Percentiles rank a stretch among this genome's conserved stretches.
These are phyloP conservation scores for Drosophila paulistorum DNA, from an alignment of 1,140 invertebrate species.

Conservation along the genomic window DNA sequence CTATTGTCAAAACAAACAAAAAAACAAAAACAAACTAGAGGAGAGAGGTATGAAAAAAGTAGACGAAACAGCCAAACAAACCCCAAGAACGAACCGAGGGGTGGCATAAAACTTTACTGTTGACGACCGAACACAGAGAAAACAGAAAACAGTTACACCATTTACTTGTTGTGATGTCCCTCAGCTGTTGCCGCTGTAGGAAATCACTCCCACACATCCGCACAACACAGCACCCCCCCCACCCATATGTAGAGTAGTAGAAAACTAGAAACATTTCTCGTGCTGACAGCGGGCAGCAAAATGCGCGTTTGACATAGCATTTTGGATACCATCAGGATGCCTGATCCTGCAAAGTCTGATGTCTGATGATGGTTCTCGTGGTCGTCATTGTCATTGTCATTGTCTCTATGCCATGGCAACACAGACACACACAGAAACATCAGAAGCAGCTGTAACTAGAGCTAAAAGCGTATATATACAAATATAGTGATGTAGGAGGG, in stretches of 20 bases:
- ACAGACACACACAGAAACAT: constrained; percentile 25
- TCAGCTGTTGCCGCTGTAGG: constrained; percentile 35
- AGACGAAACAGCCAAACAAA: constrained; percentile 37
- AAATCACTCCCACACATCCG: constrained; percentile 25
- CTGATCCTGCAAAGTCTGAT: constrained; percentile 40
- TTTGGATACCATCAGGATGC: constrained; percentile 48
- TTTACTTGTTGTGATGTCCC: constrained; percentile 34
- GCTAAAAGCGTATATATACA: constrained; percentile 31
- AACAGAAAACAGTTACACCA: constrained; percentile 49
- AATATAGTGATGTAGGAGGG: constrained; percentile 1
- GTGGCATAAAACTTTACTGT: constrained; percentile 23
- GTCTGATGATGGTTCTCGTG: constrained; percentile 37
- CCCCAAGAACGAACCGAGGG: constrained; percentile 11
- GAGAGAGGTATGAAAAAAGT: constrained; percentile 33
- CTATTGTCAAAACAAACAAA: constrained; percentile 64
- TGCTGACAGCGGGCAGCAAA: constrained; percentile 40
- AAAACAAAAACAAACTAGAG: constrained; percentile 30
- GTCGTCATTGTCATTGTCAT: constrained; percentile 52
- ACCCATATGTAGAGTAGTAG: not conserved
- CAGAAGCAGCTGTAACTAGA: constrained; percentile 15
- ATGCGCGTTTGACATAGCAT: constrained; percentile 59
- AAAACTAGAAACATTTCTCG: constrained; percentile 16
- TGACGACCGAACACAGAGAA: constrained; percentile 26
- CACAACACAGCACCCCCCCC: not conserved
- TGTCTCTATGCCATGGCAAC: constrained; percentile 55